These are phyloP conservation scores for Scaptomyza graminum DNA, from an alignment of 1,140 invertebrate genomes.

Conservation along the genomic window DNA sequence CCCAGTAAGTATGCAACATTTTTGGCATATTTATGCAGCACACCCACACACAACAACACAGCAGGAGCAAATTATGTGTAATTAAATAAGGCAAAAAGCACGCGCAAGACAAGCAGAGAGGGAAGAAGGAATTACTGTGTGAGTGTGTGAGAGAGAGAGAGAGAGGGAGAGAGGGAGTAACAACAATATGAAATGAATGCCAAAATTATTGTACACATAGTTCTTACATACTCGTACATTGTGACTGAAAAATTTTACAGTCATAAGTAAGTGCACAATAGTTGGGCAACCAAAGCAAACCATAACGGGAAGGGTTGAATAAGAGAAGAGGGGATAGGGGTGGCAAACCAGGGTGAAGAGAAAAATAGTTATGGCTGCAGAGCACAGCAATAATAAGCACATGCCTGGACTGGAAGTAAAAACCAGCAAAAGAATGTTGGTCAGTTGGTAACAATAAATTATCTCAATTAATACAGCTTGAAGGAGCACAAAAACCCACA, in stretches of 20 bases:
- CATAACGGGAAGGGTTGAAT: too few species aligned
- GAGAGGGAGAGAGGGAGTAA: constrained; percentile 6
- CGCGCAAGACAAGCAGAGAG: constrained; percentile 3
- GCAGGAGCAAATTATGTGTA: constrained; percentile 57
- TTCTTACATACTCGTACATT: constrained; percentile 12
- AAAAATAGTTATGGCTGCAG: neutral
- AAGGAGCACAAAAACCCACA: neutral
- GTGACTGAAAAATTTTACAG: constrained; percentile 22
- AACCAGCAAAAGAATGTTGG: neutral
- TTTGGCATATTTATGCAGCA: constrained; percentile 55
- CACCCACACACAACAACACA: constrained; percentile 22
- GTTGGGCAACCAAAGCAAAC: constrained; percentile 4
- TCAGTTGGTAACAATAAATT: neutral
- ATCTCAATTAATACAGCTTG: too few species aligned
- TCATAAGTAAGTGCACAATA: constrained; percentile 46
- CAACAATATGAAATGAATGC: constrained; percentile 53
- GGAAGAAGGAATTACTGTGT: constrained; percentile 7
- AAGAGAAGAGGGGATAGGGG: too few species aligned
- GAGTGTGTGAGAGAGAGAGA: neutral
- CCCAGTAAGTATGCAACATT: constrained; percentile 52
- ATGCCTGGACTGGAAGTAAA: neutral
- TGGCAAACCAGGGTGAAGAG: neutral
- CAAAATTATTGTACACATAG: constrained; percentile 35
- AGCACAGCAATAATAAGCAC: neutral
- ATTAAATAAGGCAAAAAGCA: constrained; percentile 57